Conservation (phyloP, 2,888 invertebrate species). For the Antheraea assamensis region DNA sequence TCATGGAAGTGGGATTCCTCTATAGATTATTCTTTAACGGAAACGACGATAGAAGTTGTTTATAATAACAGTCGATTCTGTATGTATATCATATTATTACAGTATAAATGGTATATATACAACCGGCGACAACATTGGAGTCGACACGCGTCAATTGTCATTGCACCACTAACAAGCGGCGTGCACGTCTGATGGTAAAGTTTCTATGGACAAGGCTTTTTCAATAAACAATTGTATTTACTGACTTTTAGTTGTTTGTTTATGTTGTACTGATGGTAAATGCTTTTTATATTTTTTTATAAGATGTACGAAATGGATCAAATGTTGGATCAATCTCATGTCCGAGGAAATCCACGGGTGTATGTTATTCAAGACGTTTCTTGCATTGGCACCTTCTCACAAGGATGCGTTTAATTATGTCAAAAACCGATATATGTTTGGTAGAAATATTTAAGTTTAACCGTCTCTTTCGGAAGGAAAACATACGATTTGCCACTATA, state of each 20-base stretch:
- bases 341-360: neutral
- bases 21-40: too few relatives aligned
- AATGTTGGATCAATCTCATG: neutral
- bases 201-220: constrained; percentile 8
- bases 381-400: too few relatives aligned
- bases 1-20: too few relatives aligned
- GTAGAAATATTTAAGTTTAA: too few relatives aligned
- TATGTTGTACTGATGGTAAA: neutral
- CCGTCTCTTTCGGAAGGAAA: too few relatives aligned
- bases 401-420: too few relatives aligned
- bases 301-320: neutral
- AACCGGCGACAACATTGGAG: constrained; percentile 41
- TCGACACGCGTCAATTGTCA: constrained; percentile 67
- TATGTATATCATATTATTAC: neutral
- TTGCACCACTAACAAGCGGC: constrained; percentile 63
- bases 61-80: too few relatives aligned
- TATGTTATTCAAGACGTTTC: neutral
- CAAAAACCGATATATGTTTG: too few relatives aligned
- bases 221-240: neutral
- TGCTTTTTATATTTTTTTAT: neutral
- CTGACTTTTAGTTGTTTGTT: too few relatives aligned
- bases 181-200: neutral
- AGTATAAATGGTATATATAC: constrained; percentile 20
- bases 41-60: too few relatives aligned
- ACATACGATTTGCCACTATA: too few relatives aligned